phyloP scores from a whole-genome alignment of 1,140 invertebrate species.

The Eurosta solidaginis region DNA sequence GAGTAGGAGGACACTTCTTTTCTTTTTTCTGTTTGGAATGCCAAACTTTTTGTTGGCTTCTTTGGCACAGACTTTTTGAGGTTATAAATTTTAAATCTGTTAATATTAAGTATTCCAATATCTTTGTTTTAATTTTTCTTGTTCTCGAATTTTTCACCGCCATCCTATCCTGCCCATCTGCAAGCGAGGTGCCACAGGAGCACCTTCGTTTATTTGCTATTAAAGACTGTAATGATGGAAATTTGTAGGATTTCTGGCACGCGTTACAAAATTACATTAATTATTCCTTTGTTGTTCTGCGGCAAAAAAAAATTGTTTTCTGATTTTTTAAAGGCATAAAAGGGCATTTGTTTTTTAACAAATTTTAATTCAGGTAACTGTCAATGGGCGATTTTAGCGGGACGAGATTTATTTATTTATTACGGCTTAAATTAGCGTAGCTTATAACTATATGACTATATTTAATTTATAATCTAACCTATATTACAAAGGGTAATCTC shows the following conservation, averaged over 20 bases:
- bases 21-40: not conserved
- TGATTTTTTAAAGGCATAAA: not conserved
- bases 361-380: not conserved
- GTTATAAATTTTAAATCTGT: slow-evolving; percentile 59
- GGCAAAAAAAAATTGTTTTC: not conserved
- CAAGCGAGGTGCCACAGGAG: not conserved
- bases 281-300: slow-evolving; percentile 56
- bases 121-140: slow-evolving; percentile 19
- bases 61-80: slow-evolving; percentile 35
- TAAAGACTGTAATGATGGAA: not conserved
- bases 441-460: too few relatives aligned
- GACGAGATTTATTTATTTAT: too few relatives aligned
- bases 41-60: too few relatives aligned
- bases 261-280: slow-evolving; percentile 57
- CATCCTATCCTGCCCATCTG: too few relatives aligned
- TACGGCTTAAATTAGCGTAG: too few relatives aligned
- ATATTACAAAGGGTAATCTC: too few relatives aligned
- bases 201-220: slow-evolving; percentile 39
- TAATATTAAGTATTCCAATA: slow-evolving; percentile 52
- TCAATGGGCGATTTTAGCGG: too few relatives aligned
- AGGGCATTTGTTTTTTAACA: not conserved
- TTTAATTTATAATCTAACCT: too few relatives aligned
- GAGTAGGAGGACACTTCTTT: not conserved
- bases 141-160: not conserved
- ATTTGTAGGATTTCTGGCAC: slow-evolving; percentile 35